phyloP scores from a whole-genome alignment of 2,113 vertebrate species.

The Heterochromis multidens region DNA sequence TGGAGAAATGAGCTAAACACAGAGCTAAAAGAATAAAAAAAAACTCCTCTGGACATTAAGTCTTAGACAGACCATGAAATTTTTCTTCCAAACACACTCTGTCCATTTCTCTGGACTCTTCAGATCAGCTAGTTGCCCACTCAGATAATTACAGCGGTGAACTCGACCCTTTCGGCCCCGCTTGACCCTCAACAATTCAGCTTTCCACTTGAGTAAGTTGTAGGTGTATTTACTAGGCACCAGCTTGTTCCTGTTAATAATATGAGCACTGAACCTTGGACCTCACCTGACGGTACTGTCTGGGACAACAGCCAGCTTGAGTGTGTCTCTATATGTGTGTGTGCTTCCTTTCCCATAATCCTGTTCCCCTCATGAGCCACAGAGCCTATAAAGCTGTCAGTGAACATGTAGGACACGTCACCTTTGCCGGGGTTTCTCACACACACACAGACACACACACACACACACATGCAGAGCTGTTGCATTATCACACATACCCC shows the following conservation, averaged over 20 bases:
- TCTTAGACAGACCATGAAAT: neutral
- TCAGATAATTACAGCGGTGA: conserved; percentile 35
- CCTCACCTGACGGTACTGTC: conserved; percentile 83
- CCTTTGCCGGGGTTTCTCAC: conserved; percentile 79
- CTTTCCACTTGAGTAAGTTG: conserved; percentile 76
- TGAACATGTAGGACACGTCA: conserved; percentile 83
- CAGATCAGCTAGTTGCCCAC: conserved; percentile 16
- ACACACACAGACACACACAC: conserved; percentile 30
- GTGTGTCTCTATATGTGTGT: conserved; percentile 24
- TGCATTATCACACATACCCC: conserved; percentile 8
- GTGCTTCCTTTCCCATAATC: conserved; percentile 79
- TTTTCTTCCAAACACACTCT: neutral
- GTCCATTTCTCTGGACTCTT: neutral
- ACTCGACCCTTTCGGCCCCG: conserved; percentile 23
- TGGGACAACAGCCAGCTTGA: conserved; percentile 81
- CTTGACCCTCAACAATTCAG: conserved; percentile 66
- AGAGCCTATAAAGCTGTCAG: conserved; percentile 86
- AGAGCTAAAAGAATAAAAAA: neutral
- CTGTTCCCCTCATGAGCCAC: conserved; percentile 77
- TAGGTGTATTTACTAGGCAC: conserved; percentile 79
- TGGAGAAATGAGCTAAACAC: neutral
- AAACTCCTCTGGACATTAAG: neutral
- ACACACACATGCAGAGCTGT: neutral
- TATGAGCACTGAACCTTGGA: conserved; percentile 79
- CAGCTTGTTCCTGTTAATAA: conserved; percentile 86